Evolutionary conservation across 2,113 vertebrate genomes (phyloP).

Genomic region (Leptosomus discolor): DNA sequence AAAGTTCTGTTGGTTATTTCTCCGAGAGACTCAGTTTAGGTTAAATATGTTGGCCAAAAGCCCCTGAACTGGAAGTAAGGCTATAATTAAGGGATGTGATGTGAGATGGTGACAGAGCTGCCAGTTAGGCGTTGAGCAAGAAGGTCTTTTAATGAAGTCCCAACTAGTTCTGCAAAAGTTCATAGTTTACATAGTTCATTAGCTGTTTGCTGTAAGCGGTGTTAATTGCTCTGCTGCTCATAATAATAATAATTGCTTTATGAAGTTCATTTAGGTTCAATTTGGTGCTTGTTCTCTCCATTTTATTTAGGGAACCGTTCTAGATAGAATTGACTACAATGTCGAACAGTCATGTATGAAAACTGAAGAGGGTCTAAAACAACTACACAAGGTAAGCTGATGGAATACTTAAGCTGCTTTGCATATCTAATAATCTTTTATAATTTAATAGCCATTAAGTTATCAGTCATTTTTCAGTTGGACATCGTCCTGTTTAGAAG

Average conservation of each 20-base stretch:
- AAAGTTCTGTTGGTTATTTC: background rate
- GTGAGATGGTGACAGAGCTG: background rate
- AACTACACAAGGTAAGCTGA: slow-evolving; percentile 91
- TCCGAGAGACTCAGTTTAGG: background rate
- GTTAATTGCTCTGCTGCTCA: background rate
- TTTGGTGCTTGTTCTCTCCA: background rate
- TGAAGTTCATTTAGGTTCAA: background rate
- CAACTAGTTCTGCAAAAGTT: background rate
- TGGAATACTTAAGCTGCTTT: background rate
- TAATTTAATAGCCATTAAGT: background rate
- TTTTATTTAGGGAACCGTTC: slow-evolving; percentile 88
- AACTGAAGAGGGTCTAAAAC: slow-evolving; percentile 95
- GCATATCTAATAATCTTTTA: background rate
- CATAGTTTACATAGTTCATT: background rate
- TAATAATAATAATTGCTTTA: background rate
- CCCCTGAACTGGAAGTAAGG: background rate
- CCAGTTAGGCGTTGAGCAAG: background rate
- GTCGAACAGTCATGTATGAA: slow-evolving; percentile 95
- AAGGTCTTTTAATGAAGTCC: background rate
- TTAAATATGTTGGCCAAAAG: background rate
- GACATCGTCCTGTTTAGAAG: background rate
- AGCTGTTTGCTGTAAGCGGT: background rate
- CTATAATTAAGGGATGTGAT: background rate
- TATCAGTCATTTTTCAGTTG: background rate
- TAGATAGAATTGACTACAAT: slow-evolving; percentile 98